Evolutionary conservation across 2,888 invertebrate species (phyloP).

Genomic region (Limnephilus lunatus): DNA sequence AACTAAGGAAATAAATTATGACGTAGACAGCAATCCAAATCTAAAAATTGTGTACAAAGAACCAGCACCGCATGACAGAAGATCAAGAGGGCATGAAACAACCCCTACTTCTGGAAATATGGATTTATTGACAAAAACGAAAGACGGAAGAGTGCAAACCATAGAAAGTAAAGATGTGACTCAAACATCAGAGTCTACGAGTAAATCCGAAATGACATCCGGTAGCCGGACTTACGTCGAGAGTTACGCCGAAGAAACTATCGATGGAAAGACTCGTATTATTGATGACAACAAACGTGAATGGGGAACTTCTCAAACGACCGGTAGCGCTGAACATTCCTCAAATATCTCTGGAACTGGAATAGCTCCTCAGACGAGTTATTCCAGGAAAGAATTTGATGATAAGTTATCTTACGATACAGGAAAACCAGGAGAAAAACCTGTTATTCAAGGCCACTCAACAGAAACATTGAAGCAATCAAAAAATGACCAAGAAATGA

Average conservation of each 20-base stretch:
- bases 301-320: conserved; percentile 68
- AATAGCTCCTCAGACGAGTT: conserved; percentile 71
- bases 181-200: conserved; percentile 67
- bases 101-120: conserved; percentile 33
- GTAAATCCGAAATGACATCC: conserved; percentile 71
- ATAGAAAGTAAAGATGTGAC: conserved; percentile 39
- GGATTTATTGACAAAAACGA: conserved; percentile 9
- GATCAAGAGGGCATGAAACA: conserved; percentile 58
- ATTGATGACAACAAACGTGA: conserved; percentile 70
- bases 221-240: conserved; percentile 76
- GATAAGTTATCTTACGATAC: conserved; percentile 70
- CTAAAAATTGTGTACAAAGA: conserved; percentile 21
- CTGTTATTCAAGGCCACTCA: conserved; percentile 63
- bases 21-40: conserved; percentile 48
- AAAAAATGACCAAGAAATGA: conserved; percentile 65
- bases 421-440: conserved; percentile 69
- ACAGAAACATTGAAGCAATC: conserved; percentile 65
- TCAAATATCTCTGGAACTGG: conserved; percentile 71
- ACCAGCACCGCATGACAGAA: conserved; percentile 12
- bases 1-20: conserved; percentile 67
- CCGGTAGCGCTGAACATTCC: conserved; percentile 69
- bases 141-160: neutral
- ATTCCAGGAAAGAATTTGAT: conserved; percentile 70
- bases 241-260: conserved; percentile 64
- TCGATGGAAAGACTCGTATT: conserved; percentile 62